Base-by-base conservation (phyloP, 2,888 invertebrate species). In the Monochamus alternatus region DNA sequence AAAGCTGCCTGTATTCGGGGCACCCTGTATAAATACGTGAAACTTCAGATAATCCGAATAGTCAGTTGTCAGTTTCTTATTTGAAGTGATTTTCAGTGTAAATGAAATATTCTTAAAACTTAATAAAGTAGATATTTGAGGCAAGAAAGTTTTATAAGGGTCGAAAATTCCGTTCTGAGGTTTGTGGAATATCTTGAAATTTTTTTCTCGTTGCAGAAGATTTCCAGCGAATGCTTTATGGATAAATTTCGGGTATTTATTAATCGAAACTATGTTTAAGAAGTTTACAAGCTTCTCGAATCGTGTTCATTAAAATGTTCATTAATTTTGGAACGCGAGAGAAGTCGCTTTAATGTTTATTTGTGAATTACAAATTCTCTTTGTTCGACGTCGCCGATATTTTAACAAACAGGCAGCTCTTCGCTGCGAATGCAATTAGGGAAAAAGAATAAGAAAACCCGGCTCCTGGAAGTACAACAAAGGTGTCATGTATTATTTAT, bases 251-350 rank as follows among this genome's bases (percentile, higher is more conserved):
- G 30, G 10, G 58, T 68, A 68, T 58, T 68, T 68, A 58, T 58
- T 68, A 68, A 68, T 59, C 43, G 58, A 30, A 68, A 68, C 68
- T 68, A 58, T 38, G 38, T 44, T 58, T 68, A 68, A 68, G 43
- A 43, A 68, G 68, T 68, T 68, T 59, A 68, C 58, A 38, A 68
- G 55, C 43, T 44, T 43, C 58, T 44, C 55, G 12, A 58, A 44
- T 22, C 14, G 38, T 68, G 44, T 32, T 68, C 47, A 64, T 47
- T 31, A 64, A 64, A 64, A 47, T 47, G 30, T 64, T 64, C 47
- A 64, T 64, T 64, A 64, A 64, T 47, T 64, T 64, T 44, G 12
- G 9, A 63, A 64, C 43, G 38, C 30, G n/a, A 22, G 55, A 55
- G 55, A 55, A 55, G 55, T 55, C n/a, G 22, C 55, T 55, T 55